These are phyloP conservation scores for Dorcus hopei DNA, from an alignment of 2,888 invertebrate species.

Conservation along the genomic window DNA sequence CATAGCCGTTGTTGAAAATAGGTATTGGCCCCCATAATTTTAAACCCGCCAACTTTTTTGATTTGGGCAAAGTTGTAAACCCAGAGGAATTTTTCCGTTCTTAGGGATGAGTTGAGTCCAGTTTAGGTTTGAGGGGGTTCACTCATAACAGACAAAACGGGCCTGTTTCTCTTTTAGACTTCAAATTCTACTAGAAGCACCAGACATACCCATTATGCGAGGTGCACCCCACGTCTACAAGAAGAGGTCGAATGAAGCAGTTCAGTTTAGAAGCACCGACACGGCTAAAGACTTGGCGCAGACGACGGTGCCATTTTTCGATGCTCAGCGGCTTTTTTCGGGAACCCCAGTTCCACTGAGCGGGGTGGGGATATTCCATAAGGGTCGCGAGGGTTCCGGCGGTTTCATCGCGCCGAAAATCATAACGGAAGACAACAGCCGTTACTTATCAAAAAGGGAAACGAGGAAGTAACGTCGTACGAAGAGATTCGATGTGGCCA, in stretches of 20 bases:
- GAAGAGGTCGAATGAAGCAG: slow-evolving; percentile 26
- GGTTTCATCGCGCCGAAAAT: slow-evolving; percentile 75
- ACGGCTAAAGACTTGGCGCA: slow-evolving; percentile 54
- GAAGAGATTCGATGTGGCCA: not conserved
- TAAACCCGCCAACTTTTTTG: slow-evolving; percentile 43
- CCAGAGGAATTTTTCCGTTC: too few species aligned
- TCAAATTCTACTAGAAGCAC: slow-evolving; percentile 56
- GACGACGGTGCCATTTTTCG: slow-evolving; percentile 58
- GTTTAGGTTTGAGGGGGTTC: too few species aligned
- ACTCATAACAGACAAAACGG: slow-evolving; percentile 36
- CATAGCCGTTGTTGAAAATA: slow-evolving; percentile 61
- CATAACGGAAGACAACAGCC: slow-evolving; percentile 70
- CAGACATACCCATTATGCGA: slow-evolving; percentile 65
- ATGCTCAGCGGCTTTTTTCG: slow-evolving; percentile 76
- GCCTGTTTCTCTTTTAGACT: slow-evolving; percentile 46
- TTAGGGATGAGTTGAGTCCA: too few species aligned
- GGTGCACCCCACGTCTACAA: slow-evolving; percentile 41
- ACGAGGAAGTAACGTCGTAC: too few species aligned
- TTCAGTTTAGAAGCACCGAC: slow-evolving; percentile 54
- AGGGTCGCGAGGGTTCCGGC: slow-evolving; percentile 66
- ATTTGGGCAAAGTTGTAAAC: slow-evolving; percentile 11
- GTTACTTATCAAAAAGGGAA: slow-evolving; percentile 49
- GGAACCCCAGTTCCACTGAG: slow-evolving; percentile 64
- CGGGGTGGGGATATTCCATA: slow-evolving; percentile 77
- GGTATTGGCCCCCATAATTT: not conserved